Base-by-base conservation (phyloP, 2,797 vertebrate species). In the Steatocranus sp. region DNA sequence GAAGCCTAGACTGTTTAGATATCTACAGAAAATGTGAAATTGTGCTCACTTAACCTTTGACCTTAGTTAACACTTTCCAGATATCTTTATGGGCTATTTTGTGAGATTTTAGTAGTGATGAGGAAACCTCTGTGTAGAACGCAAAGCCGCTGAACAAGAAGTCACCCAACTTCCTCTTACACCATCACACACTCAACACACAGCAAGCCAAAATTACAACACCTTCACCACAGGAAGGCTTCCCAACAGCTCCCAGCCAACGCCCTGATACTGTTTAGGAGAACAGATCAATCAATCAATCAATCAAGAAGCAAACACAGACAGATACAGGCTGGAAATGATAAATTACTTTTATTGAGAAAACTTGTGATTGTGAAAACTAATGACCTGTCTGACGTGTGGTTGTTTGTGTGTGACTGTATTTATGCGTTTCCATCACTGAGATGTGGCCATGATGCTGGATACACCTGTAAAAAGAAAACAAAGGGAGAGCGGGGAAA, bases 391-490 rank as follows among this genome's bases (percentile, higher is more conserved):
- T 53, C 53, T 61, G 18, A 80, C 3, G 46, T 32, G 70, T 75
- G 5, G 15, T 17, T 32, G 54, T 11, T 1, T 58, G 78, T 85
- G 50, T 15, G 53, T 49, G 68, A 36, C 32, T 56, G 43, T 46
- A 11, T 78, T 50, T 75, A 49, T 76, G 53, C n/a, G 74, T 18
- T 0, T 48, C 18, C 2, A 85, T 97, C 95, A 98, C 94, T 98
- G 97, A 25, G 98, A 98, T 8, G 98, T 97, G 0, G 97, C 97
- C 98, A 98, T 98, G 90, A 99, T 99, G 93, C 98, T 98, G 86
- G 98, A 98, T 11, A 99, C 98, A 91, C 98, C 98, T 98, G 94
- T 3, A n/a, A 75, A 61, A 5, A 8, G 23, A 43, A 43, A 17
- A 68, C 82, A 74, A 43, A 53, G 11, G 41, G 23, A 46, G 11